Percentiles rank a stretch among this genome's conserved stretches.
phyloP scores from a whole-genome alignment of 2,888 invertebrate species.

The Drosophila neotestacea region DNA sequence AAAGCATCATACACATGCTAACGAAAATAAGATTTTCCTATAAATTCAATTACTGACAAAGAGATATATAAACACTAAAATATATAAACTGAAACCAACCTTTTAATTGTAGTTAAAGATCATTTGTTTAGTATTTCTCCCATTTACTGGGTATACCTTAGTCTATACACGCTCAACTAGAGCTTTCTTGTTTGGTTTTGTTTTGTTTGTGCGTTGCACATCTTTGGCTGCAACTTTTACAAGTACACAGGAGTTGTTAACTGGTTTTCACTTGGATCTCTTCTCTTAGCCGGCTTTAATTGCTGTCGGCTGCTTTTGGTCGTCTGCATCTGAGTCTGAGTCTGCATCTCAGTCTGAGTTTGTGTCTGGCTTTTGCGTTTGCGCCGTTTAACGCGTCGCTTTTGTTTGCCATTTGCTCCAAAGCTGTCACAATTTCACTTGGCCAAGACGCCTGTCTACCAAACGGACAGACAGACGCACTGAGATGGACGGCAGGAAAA shows the following conservation, averaged over 20 bases:
- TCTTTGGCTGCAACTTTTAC: slow-evolving; percentile 50
- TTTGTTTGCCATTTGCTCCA: slow-evolving; percentile 57
- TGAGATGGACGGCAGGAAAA: slow-evolving; percentile 25
- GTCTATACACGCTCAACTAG: not conserved
- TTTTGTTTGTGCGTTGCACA: slow-evolving; percentile 35
- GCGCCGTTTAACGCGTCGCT: slow-evolving; percentile 40
- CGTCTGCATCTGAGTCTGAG: slow-evolving; percentile 20
- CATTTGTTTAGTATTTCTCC: too few relatives aligned
- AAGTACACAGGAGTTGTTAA: slow-evolving; percentile 43
- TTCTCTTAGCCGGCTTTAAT: slow-evolving; percentile 50
- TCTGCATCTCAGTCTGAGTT: slow-evolving; percentile 7
- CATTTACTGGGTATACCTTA: not conserved
- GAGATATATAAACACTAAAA: too few relatives aligned
- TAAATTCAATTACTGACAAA: too few relatives aligned
- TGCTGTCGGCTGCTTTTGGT: slow-evolving; percentile 45
- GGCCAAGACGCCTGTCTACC: slow-evolving; percentile 40
- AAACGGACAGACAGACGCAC: slow-evolving; percentile 5
- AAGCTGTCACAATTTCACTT: slow-evolving; percentile 70
- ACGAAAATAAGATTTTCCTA: too few relatives aligned
- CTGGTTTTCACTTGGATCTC: slow-evolving; percentile 50
- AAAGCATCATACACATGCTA: too few relatives aligned
- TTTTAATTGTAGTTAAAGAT: too few relatives aligned
- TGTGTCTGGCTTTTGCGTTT: slow-evolving; percentile 33
- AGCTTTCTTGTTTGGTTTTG: slow-evolving; percentile 28
- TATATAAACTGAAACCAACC: too few relatives aligned